Conservation (phyloP, 1,140 invertebrate species). For the Delia radicum region DNA sequence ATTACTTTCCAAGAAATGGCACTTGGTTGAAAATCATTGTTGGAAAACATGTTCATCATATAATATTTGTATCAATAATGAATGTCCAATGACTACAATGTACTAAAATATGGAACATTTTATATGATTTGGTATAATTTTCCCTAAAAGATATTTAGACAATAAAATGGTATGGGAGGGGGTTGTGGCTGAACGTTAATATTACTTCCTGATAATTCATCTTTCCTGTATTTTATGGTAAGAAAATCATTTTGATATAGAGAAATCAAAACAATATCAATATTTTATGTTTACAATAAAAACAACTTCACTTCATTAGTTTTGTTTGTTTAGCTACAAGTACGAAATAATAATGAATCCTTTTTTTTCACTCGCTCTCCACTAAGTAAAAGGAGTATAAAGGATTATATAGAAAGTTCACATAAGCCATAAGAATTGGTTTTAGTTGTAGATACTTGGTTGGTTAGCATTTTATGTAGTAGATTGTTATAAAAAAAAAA, state of each 20-base stretch:
- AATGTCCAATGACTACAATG: background rate
- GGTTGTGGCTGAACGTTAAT: background rate
- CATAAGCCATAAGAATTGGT: too few species aligned
- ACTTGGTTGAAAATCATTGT: background rate
- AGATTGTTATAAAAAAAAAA: too few species aligned
- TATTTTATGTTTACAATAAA: background rate
- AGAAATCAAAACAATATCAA: constrained; percentile 11
- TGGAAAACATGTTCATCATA: background rate
- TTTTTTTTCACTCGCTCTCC: background rate
- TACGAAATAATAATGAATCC: background rate
- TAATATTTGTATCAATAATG: background rate
- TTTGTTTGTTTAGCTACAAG: background rate
- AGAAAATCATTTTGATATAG: background rate
- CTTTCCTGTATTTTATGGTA: constrained; percentile 2
- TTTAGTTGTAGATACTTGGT: too few species aligned
- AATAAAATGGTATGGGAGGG: background rate
- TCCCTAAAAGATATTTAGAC: background rate
- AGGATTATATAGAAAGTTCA: too few species aligned
- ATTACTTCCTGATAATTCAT: constrained; percentile 7
- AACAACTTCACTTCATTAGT: background rate
- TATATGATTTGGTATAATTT: background rate
- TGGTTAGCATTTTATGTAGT: too few species aligned
- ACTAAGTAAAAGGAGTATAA: too few species aligned
- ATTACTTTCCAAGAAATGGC: constrained; percentile 8
- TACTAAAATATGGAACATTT: background rate